phyloP scores from a whole-genome alignment of 2,113 vertebrate genomes.

The Nothocercus nigrocapillus region DNA sequence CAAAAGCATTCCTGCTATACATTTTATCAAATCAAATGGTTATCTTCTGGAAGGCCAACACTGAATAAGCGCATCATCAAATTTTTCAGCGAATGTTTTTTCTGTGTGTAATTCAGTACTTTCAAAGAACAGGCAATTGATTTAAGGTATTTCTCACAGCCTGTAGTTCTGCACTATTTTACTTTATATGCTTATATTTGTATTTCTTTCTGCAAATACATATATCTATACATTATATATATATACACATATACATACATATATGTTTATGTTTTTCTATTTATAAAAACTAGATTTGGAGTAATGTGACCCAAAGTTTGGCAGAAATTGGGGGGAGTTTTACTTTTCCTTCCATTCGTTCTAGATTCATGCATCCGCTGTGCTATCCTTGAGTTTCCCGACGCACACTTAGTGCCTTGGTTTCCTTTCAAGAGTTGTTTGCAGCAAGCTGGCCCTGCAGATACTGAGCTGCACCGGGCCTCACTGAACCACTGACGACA shows the following conservation, averaged over 20 bases:
- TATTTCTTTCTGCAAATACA: not conserved
- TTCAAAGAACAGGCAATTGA: not conserved
- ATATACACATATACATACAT: not conserved
- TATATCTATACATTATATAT: not conserved
- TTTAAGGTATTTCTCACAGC: not conserved
- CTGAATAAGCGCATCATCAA: not conserved
- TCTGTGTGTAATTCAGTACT: not conserved
- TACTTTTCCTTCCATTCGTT: not conserved
- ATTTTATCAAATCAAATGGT: not conserved
- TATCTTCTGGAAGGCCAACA: not conserved
- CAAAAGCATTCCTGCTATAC: not conserved
- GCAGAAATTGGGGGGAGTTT: not conserved
- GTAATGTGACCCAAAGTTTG: not conserved
- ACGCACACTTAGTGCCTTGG: too few species aligned
- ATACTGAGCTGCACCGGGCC: not conserved
- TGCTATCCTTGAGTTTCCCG: not conserved
- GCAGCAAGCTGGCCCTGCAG: not conserved
- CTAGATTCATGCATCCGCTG: not conserved
- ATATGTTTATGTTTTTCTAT: not conserved
- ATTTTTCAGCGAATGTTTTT: not conserved
- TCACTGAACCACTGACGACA: not conserved
- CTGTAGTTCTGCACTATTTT: not conserved
- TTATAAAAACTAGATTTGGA: not conserved
- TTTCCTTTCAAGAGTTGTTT: not conserved
- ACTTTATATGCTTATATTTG: not conserved